phyloP scores from a whole-genome alignment of 1,140 invertebrate genomes.

The Laupala kohalensis region DNA sequence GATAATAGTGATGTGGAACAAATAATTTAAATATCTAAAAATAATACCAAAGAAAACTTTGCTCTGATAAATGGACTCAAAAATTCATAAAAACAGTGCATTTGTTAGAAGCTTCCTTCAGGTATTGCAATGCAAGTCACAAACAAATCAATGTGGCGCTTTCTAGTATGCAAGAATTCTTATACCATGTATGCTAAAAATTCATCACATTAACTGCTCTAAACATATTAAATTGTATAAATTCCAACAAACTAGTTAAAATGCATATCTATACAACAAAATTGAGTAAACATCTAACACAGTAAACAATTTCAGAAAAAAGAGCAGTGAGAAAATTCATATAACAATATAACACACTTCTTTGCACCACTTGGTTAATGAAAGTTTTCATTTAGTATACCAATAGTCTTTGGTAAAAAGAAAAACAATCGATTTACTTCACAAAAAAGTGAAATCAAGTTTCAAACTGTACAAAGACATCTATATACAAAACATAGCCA shows the following conservation, averaged over 20 bases:
- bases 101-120: background rate
- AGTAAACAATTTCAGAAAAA: background rate
- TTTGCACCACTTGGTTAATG: background rate
- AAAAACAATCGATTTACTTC: background rate
- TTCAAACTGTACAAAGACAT: background rate
- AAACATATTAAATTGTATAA: background rate
- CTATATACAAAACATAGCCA: constrained; percentile 1
- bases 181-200: background rate
- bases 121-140: background rate
- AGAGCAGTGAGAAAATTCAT: background rate
- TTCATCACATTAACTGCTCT: background rate
- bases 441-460: background rate
- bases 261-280: background rate
- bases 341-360: background rate
- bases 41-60: background rate
- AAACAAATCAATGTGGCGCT: background rate
- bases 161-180: background rate
- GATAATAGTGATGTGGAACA: too few species aligned
- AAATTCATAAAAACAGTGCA: background rate
- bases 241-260: background rate
- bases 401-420: constrained; percentile 12
- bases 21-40: background rate
- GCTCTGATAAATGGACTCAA: background rate
- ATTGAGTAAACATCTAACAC: background rate
- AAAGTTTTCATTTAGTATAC: background rate